These are phyloP conservation scores for Corythoichthys intestinalis DNA, from an alignment of 2,113 vertebrate genomes.

Conservation along the genomic window DNA sequence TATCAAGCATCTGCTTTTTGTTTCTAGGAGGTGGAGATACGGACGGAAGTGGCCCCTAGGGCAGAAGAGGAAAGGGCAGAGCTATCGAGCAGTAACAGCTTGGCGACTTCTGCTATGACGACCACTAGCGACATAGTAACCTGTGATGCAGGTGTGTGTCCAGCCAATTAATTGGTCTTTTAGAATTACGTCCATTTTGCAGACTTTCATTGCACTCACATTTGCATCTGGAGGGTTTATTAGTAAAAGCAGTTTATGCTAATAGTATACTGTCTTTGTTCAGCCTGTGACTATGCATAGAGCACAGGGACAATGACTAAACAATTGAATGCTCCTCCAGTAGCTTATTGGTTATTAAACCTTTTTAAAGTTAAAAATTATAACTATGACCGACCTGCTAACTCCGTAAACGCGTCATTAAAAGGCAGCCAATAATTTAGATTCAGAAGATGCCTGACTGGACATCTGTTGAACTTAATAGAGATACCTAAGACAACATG, in stretches of 20 bases:
- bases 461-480: not conserved
- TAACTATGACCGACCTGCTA: too few relatives aligned
- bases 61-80: slow-evolving; percentile 61
- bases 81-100: slow-evolving; percentile 66
- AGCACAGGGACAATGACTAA: not conserved
- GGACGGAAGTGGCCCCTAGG: slow-evolving; percentile 51
- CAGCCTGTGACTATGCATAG: too few relatives aligned
- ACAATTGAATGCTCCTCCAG: not conserved
- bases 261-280: too few relatives aligned
- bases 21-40: slow-evolving; percentile 50
- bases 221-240: not conserved
- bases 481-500: not conserved
- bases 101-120: slow-evolving; percentile 31
- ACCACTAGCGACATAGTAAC: slow-evolving; percentile 15
- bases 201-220: not conserved
- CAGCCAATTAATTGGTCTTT: not conserved
- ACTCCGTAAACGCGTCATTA: not conserved
- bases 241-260: too few relatives aligned
- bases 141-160: slow-evolving; percentile 45
- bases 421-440: not conserved
- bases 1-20: not conserved
- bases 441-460: not conserved
- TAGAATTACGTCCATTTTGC: not conserved
- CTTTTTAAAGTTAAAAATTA: not conserved
- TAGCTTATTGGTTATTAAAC: not conserved